Base-by-base conservation (phyloP, 2,113 vertebrate species). In the Mirounga angustirostris region DNA sequence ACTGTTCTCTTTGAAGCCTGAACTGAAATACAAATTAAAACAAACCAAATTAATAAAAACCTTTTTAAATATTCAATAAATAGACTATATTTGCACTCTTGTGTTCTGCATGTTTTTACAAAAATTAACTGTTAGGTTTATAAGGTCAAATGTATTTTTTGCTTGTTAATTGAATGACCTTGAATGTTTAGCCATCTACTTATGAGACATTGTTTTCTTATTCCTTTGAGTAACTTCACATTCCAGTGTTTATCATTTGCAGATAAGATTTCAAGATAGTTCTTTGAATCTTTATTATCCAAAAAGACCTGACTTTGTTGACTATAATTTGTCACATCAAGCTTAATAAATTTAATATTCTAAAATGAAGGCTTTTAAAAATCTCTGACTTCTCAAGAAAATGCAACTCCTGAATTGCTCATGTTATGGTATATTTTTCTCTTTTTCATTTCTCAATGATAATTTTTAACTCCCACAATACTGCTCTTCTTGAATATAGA, bases 391-490 rank as follows among this genome's bases (percentile, higher is more conserved):
- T 93, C 18, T 59, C 73, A 80, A 97, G 88, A 88, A 85, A 90
- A 80, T 69, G 6, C 4, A 95, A 36, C 21, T 90, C 21, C 22
- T 43, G 73, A 78, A 76, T 73, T 92, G 33, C 63, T 83, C 69
- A 58, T 84, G 56, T 69, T 90, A 59, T 6, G 26, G 40, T n/a
- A 36, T 24, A 40, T 90, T 84, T 92, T 95, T 63, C 21, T 94
- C 61, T 43, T 84, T 91, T 88, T 78, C 4, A 10, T 95, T 96
- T 90, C 80, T 87, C 80, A 82, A 33, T 67, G 69, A 89, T 81
- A 97, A 92, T 58, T 90, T 95, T 93, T 96, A 80, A 79, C 30
- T 86, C 56, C 43, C 63, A 43, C 24, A 94, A 36, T 94, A 85
- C 65, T 92, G 9, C 46, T 91, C 46, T 69, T 74, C 86, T 61